Evolutionary conservation across 2,113 vertebrate species (phyloP), one percentile per base, ranked within the genome.

Genomic region (Mixornis gularis): DNA sequence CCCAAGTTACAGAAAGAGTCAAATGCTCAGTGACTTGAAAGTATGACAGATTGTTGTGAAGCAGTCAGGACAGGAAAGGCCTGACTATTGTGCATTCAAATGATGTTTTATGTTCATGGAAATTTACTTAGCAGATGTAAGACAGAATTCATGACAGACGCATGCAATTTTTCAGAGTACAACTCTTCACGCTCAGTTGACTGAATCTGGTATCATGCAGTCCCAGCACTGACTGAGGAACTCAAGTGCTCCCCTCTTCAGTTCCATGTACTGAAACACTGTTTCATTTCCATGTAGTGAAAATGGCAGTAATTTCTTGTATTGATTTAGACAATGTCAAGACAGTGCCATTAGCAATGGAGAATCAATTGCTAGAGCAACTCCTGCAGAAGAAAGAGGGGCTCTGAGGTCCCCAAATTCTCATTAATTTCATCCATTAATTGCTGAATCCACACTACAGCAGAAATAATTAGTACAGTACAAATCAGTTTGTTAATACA

Each of bases 71-170:
- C 56, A 72, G 90, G 65, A 85, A 63, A 85, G 51, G n/a, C 38
- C 43, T 71, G 86, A 72, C 87, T 69, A 38, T 24, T 48, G 63
- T 29, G 62, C 68, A 94, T 92, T 69, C 53, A 86, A 88, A 92
- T 70, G 85, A 91, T 34, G 36, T 51, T 94, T 68, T 85, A 84
- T 74, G 84, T 68, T 93, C 59, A 89, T 58, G 79, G 66, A 93
- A 94, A 93, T 91, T 96, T 82, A 95, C 92, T 96, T 82, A 95
- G 89, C 43, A 95, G 83, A 79, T 16, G 7, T 49, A 87, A 68
- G 83, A 95, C 63, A 93, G 89, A 56, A 87, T 30, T 79, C 62
- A 92, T 38, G 48, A 78, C 51, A 84, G 58, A 73, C 0, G 3
- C 19, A 16, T 16, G 26, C 8, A 17, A 30, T 63, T 71, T 88